Conservation (phyloP, 1,140 invertebrate species). For the Centruroides sculpturatus region DNA sequence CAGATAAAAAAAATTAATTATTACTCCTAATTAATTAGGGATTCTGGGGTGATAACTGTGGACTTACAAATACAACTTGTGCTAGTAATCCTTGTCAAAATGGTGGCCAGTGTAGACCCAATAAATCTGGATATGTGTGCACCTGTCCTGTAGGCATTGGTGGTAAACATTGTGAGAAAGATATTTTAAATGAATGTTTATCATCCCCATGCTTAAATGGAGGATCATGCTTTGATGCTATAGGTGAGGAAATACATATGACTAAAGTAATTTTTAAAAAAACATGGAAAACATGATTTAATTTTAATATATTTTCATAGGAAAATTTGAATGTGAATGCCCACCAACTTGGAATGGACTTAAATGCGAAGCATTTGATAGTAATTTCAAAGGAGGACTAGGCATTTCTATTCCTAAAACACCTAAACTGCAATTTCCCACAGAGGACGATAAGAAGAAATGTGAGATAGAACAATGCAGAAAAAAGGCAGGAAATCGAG, state of each 20-base stretch:
- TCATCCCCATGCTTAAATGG: constrained; percentile 70
- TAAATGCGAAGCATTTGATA: constrained; percentile 46
- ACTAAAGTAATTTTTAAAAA: no score
- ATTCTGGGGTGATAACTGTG: constrained; percentile 78
- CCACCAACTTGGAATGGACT: constrained; percentile 63
- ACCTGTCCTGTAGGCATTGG: constrained; percentile 44
- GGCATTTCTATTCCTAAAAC: neutral
- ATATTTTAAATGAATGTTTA: constrained; percentile 58
- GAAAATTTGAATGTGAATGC: constrained; percentile 64
- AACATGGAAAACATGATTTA: no score
- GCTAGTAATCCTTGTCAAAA: constrained; percentile 67
- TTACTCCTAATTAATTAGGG: constrained; percentile 29
- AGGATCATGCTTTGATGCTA: constrained; percentile 58
- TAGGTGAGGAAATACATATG: constrained; percentile 20
- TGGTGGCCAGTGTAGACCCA: constrained; percentile 58
- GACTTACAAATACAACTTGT: constrained; percentile 69
- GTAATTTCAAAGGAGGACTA: constrained; percentile 5
- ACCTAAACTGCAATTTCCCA: constrained; percentile 1
- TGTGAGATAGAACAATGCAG: constrained; percentile 37
- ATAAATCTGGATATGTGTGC: constrained; percentile 56
- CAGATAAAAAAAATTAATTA: no score
- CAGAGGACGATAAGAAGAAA: neutral
- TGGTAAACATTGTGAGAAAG: constrained; percentile 67
- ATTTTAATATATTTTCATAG: neutral
- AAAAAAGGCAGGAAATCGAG: constrained; percentile 62